A percentile compares a stretch with the other conserved stretches of the same genome.
These are phyloP conservation scores for Halichoerus grypus DNA, from an alignment of 2,113 vertebrate species.

Conservation along the genomic window DNA sequence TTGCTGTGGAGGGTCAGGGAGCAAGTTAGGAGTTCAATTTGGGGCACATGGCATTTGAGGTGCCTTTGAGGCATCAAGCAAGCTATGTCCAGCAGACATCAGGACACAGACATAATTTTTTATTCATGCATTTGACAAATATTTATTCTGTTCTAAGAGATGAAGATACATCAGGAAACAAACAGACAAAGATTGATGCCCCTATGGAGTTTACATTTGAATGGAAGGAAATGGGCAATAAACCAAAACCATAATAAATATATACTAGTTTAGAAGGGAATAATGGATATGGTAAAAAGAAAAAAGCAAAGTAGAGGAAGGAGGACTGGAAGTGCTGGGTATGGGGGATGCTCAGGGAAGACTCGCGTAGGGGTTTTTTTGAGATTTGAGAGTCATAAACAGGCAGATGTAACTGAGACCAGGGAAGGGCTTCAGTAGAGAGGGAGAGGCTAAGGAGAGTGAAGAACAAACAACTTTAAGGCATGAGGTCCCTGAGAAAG, in stretches of 20 bases:
- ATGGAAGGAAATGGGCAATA: not conserved
- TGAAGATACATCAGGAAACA: not conserved
- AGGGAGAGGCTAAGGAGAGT: not conserved
- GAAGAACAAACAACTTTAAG: not conserved
- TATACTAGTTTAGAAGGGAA: not conserved
- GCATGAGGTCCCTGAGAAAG: not conserved
- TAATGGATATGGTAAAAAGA: not conserved
- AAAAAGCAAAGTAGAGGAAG: not conserved
- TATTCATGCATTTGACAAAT: not conserved
- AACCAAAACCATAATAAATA: not conserved
- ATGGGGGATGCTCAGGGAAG: not conserved
- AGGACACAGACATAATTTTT: not conserved
- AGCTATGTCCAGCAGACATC: not conserved
- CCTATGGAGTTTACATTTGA: not conserved
- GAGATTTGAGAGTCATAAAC: not conserved
- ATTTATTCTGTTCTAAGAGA: not conserved
- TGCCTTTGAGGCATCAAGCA: not conserved
- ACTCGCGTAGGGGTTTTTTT: not conserved
- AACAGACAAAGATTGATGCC: rapidly evolving
- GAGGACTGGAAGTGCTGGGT: not conserved
- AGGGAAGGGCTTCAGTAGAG: not conserved
- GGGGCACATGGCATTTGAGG: not conserved
- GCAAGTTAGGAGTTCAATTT: not conserved
- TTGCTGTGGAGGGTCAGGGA: not conserved
- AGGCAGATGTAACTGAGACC: not conserved